Conservation (phyloP, 1,140 invertebrate species). For the Paralvinella palmiformis region DNA sequence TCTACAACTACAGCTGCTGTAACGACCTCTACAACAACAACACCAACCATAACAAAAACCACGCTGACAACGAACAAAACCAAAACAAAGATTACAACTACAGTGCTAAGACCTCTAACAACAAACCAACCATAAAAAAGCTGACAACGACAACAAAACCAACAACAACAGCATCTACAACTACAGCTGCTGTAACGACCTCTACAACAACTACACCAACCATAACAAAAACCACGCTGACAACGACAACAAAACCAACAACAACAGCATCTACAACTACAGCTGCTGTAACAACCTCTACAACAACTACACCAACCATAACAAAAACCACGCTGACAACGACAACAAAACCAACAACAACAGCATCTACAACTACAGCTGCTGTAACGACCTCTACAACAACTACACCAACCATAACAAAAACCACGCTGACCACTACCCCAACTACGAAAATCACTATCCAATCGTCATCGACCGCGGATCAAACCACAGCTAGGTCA, state of each 20-base stretch:
- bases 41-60: no score
- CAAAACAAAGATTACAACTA: no score
- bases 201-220: no score
- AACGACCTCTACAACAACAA: no score
- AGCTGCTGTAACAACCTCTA: constrained; percentile 3
- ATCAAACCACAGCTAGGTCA: not conserved
- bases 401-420: not conserved
- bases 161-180: no score
- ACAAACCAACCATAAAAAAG: no score
- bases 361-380: not conserved
- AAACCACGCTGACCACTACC: not conserved
- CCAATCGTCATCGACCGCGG: not conserved
- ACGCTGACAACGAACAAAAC: no score
- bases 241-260: not conserved
- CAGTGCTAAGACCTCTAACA: no score
- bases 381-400: not conserved
- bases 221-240: not conserved
- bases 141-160: no score
- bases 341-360: not conserved
- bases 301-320: not conserved
- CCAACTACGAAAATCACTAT: not conserved
- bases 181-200: no score
- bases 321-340: not conserved
- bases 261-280: not conserved
- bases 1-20: no score